phyloP scores from a whole-genome alignment of 2,797 vertebrate genomes.

The Platalea minor region DNA sequence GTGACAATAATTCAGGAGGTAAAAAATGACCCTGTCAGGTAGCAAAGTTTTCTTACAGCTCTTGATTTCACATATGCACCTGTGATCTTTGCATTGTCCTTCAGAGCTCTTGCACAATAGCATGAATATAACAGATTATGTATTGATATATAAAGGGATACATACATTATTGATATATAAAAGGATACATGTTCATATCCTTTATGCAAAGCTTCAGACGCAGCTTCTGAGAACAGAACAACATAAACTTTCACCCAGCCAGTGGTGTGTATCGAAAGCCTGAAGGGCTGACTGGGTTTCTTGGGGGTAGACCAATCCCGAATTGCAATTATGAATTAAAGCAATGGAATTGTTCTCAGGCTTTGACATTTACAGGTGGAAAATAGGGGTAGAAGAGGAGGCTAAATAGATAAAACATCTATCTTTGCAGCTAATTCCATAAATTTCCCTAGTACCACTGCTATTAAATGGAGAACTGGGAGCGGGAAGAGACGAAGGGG shows the following conservation, averaged over 20 bases:
- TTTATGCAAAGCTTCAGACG: not conserved
- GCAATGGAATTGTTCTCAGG: not conserved
- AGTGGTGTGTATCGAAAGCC: not conserved
- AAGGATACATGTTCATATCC: not conserved
- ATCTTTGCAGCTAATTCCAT: not conserved
- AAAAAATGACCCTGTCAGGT: not conserved
- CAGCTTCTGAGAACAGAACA: not conserved
- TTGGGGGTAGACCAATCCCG: not conserved
- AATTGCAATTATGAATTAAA: not conserved
- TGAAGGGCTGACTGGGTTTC: not conserved
- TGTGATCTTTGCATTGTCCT: not conserved
- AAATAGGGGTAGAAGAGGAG: not conserved
- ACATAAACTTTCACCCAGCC: not conserved
- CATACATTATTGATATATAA: not conserved
- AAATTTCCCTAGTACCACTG: not conserved
- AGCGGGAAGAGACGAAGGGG: not conserved
- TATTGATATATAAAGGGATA: not conserved
- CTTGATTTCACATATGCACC: not conserved
- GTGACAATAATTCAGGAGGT: slow-evolving; percentile 2
- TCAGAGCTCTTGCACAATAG: not conserved
- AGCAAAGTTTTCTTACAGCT: not conserved
- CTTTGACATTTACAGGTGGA: not conserved
- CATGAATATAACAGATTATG: not conserved
- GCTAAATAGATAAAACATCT: not conserved
- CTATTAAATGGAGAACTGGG: not conserved